Conservation (phyloP, 2,797 vertebrate genomes). For the Rhinophrynus dorsalis region DNA sequence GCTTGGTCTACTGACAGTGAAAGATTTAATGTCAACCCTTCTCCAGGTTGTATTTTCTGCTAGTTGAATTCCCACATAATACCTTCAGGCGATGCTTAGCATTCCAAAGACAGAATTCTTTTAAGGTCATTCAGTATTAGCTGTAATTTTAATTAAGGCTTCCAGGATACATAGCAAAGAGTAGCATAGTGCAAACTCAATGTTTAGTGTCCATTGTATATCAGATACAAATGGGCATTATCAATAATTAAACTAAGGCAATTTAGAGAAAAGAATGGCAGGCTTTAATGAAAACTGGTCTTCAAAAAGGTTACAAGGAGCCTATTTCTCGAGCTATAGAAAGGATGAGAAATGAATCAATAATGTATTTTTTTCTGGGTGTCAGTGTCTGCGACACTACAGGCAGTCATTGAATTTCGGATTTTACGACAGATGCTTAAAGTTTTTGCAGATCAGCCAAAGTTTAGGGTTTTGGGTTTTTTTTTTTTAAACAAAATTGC, state of each 20-base stretch:
- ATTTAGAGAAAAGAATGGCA: constrained; percentile 49
- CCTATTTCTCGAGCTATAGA: accelerated
- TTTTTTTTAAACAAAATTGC: too few species aligned
- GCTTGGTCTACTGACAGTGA: not conserved
- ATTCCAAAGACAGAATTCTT: constrained; percentile 18
- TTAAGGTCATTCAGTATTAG: constrained; percentile 53
- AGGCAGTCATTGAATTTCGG: too few species aligned
- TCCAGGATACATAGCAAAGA: constrained; percentile 21
- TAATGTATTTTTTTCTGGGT: not conserved
- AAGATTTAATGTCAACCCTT: constrained; percentile 17
- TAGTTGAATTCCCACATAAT: not conserved
- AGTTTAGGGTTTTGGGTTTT: too few species aligned
- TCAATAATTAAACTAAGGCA: constrained; percentile 58
- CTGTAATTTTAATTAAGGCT: constrained; percentile 52
- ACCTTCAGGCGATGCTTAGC: constrained; percentile 20
- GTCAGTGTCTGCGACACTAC: too few species aligned
- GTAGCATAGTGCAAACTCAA: constrained; percentile 13
- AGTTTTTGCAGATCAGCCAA: too few species aligned
- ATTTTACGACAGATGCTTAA: too few species aligned
- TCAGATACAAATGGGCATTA: constrained; percentile 30
- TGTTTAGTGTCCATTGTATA: constrained; percentile 35
- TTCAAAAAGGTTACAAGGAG: constrained; percentile 6
- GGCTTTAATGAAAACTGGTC: constrained; percentile 52
- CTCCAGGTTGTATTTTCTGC: not conserved
- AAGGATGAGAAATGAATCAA: not conserved